Conservation (phyloP, 2,113 vertebrate species). For the Nothobranchius kuhntae region DNA sequence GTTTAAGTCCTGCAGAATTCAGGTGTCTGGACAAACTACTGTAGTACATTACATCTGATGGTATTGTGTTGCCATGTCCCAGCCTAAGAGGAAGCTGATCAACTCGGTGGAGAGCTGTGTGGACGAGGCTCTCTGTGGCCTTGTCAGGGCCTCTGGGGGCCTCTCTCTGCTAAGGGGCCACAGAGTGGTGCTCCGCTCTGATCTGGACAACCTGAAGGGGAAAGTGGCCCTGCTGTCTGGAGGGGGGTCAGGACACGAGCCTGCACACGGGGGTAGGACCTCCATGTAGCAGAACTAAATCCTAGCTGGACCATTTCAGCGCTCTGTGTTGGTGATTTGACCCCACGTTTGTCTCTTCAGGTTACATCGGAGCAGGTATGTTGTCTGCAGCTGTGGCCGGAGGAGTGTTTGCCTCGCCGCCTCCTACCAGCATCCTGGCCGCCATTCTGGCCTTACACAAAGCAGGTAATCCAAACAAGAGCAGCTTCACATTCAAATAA, state of each 20-base stretch:
- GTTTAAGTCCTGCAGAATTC: neutral
- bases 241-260: constrained; percentile 94
- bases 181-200: constrained; percentile 85
- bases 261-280: constrained; percentile 86
- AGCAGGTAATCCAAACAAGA: constrained; percentile 61
- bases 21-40: neutral
- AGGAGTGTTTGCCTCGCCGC: constrained; percentile 89
- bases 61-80: neutral
- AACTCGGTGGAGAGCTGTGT: constrained; percentile 83
- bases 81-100: constrained; percentile 85
- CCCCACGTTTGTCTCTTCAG: constrained; percentile 57
- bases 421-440: constrained; percentile 89
- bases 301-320: too few species aligned
- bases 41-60: neutral
- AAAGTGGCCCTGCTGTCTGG: constrained; percentile 90
- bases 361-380: constrained; percentile 94
- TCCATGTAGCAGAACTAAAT: neutral
- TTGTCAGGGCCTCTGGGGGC: constrained; percentile 78
- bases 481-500: neutral
- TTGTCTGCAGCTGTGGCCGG: constrained; percentile 90
- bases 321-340: too few species aligned
- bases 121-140: constrained; percentile 85
- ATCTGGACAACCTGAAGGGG: constrained; percentile 80
- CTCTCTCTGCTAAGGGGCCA: constrained; percentile 85
- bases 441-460: constrained; percentile 84